Evolutionary conservation across 64 coral and sea anemone genomes (phyloP), one percentile per base, ranked within the genome.

Genomic region (Stylophora pistillata): DNA sequence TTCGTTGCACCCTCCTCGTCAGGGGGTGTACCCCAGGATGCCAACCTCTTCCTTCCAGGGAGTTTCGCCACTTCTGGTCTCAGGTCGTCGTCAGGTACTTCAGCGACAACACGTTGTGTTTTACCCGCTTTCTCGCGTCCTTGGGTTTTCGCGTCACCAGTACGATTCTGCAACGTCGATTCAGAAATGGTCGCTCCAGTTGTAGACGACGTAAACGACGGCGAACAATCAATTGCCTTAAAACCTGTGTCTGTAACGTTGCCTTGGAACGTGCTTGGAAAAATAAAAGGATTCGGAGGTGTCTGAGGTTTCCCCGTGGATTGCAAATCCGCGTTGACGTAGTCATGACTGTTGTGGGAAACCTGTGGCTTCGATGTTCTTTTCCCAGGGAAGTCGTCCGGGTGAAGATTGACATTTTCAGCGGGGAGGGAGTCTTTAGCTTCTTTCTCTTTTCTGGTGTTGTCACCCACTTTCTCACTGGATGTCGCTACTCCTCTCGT

Each of bases 271-370:
- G 60, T 53, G n/a, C 29, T 53, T 70, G 80, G 80, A 15, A 84
- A 84, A 69, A 84, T 84, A 29, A 70, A 84, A 53, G 61, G 80
- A 28, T 84, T 84, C 18, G 60, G 60, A 11, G 80, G 31, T 84
- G 61, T 28, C 18, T 84, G 21, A 20, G 80, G 21, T 14, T 84
- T 84, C 62, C 77, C 85, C 10, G 60, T 34, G 20, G 86, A 34
- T 34, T 52, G 57, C n/a, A 93, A 47, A 53, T 93, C 86, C 69
- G 86, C 78, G 41, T 89, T 88, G 33, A 55, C 3, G 25, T 64
- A 47, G 9, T 9, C 13, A n/a, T 28, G 64, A 68, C 64, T 25
- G 23, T 5, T 11, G 23, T 21, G 26, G 64, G 20, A n/a, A 66
- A 9, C 21, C 63, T 66, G 63, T 10, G 16, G 20, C 63, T 20